phyloP scores from a whole-genome alignment of 2,888 invertebrate genomes.

The Galerucella calmariensis region DNA sequence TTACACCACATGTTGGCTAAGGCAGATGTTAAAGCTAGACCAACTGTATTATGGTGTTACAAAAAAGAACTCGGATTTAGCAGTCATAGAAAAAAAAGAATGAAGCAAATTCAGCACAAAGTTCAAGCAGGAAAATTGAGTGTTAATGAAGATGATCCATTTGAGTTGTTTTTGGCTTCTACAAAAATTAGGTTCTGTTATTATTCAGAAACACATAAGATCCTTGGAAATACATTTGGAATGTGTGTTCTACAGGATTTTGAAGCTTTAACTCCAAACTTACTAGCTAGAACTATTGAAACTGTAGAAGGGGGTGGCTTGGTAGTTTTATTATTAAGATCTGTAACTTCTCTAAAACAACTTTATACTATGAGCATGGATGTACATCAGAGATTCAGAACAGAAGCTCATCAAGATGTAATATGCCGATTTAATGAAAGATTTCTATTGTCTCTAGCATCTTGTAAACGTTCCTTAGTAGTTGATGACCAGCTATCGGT shows the following conservation, averaged over 20 bases:
- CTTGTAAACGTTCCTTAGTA: constrained; percentile 89
- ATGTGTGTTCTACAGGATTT: constrained; percentile 86
- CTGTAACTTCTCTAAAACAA: constrained; percentile 89
- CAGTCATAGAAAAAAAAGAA: constrained; percentile 91
- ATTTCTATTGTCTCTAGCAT: constrained; percentile 89
- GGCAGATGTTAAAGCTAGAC: constrained; percentile 90
- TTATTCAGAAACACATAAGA: constrained; percentile 97
- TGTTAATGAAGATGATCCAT: constrained; percentile 94
- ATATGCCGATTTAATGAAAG: constrained; percentile 97
- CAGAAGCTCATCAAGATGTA: constrained; percentile 92
- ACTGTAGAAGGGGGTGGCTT: constrained; percentile 91
- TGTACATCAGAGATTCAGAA: constrained; percentile 94
- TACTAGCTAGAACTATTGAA: constrained; percentile 95
- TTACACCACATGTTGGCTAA: constrained; percentile 98
- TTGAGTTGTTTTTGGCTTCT: constrained; percentile 94
- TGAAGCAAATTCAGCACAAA: constrained; percentile 84
- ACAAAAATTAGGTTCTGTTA: constrained; percentile 98
- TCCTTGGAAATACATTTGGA: constrained; percentile 93
- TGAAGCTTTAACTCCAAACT: constrained; percentile 97
- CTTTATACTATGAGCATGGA: constrained; percentile 98
- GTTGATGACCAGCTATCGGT: constrained; percentile 94
- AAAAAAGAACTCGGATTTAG: constrained; percentile 78
- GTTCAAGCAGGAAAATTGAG: constrained; percentile 88
- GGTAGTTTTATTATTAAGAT: constrained; percentile 86
- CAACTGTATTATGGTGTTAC: constrained; percentile 98